Evolutionary conservation across 2,888 invertebrate species (phyloP), one percentile per base, ranked within the genome.

Genomic region (Synanthedon formicaeformis): DNA sequence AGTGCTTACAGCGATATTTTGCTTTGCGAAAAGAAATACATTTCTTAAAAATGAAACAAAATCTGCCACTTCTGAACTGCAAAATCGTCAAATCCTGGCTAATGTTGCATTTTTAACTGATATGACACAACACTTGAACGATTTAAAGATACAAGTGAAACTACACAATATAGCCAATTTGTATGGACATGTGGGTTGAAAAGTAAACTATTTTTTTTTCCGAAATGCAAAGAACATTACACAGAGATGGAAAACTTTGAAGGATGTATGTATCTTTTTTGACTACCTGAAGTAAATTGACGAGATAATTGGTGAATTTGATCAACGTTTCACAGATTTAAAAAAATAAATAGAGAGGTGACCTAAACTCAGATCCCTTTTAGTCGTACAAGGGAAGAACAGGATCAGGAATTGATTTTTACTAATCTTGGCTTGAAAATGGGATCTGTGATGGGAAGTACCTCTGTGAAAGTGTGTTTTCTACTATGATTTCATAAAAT

Each of bases 31-130:
- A n/a, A n/a, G n/a, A n/a, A n/a, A n/a, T n/a, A n/a, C n/a, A n/a
- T n/a, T n/a, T n/a, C n/a, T n/a, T 76, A 57, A 55, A 56, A 50
- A 52, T 40, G n/a, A 52, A 48, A 52, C 50, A 52, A 49, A 49
- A 49, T 49, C 49, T 49, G 49, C 49, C 13, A 52, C 52, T 8
- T 12, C 40, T 40, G 48, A 52, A 41, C 12, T 41, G 48, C 8
- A 45, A 52, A 48, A 10, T n/a, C n/a, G n/a, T n/a, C 16, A 13
- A 50, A 53, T 23, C n/a, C n/a, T n/a, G n/a, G n/a, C n/a, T n/a
- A n/a, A n/a, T n/a, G n/a, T n/a, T n/a, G n/a, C n/a, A n/a, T n/a
- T n/a, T n/a, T n/a, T n/a, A n/a, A n/a, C n/a, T n/a, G n/a, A n/a
- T n/a, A n/a, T n/a, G n/a, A 4, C 45, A 14, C 45, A 53, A 53